Percentiles rank a stretch among this genome's conserved stretches.
Conservation (phyloP, 35 echinoderm and acorn worm species). For the Heliocidaris tuberculata region DNA sequence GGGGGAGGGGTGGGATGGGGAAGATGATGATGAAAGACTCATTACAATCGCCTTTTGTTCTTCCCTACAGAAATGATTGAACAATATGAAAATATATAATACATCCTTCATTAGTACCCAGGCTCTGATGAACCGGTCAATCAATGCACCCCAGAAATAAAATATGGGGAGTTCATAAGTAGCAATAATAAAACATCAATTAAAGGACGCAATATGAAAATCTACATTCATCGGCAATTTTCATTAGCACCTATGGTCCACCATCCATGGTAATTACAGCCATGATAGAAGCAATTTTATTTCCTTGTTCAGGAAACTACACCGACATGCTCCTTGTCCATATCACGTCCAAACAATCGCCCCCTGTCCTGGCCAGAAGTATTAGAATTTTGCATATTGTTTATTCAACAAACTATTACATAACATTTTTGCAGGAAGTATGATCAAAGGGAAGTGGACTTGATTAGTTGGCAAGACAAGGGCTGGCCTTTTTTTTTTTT, state of each 20-base stretch:
- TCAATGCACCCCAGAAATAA: too few species aligned
- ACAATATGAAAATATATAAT: neutral
- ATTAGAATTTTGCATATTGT: conserved; percentile 48
- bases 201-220: conserved; percentile 4
- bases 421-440: conserved; percentile 50
- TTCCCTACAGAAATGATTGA: neutral
- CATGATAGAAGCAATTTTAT: neutral
- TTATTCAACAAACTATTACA: conserved; percentile 43
- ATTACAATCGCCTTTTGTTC: neutral
- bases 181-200: neutral
- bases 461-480: conserved; percentile 22
- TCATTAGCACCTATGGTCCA: neutral
- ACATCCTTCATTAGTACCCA: neutral
- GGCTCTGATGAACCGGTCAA: neutral
- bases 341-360: neutral
- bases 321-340: neutral
- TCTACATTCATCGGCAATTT: neutral
- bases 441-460: conserved; percentile 32
- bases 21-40: neutral
- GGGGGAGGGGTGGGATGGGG: neutral
- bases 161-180: neutral
- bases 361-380: neutral
- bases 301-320: neutral
- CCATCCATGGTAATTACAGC: neutral
- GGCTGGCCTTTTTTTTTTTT: neutral